phyloP scores from a whole-genome alignment of 2,797 vertebrate genomes.

The Gobio occitaniae region DNA sequence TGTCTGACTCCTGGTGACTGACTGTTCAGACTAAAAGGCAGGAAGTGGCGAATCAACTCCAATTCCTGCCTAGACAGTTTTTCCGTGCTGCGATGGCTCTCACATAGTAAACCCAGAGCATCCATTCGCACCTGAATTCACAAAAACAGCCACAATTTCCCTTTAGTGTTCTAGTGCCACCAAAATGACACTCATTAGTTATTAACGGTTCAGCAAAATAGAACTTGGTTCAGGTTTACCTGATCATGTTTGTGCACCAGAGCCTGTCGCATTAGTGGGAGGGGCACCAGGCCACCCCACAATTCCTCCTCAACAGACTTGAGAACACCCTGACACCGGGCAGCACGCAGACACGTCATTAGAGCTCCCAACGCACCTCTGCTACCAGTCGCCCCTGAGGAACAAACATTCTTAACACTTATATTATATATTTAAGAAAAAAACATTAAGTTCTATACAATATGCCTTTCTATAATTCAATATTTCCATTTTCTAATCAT shows the following conservation, averaged over 20 bases:
- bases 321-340: slow-evolving; percentile 88
- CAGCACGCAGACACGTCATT: slow-evolving; percentile 92
- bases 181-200: not conserved
- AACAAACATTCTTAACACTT: not conserved
- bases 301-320: slow-evolving; percentile 75
- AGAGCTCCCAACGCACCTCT: slow-evolving; percentile 90
- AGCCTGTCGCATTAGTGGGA: slow-evolving; percentile 82
- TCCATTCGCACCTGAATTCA: slow-evolving; percentile 88
- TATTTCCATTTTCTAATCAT: not conserved
- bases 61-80: slow-evolving; percentile 85
- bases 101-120: slow-evolving; percentile 91
- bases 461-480: not conserved
- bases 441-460: no score
- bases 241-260: slow-evolving; percentile 93
- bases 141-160: not conserved
- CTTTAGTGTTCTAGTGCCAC: not conserved
- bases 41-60: slow-evolving; percentile 85
- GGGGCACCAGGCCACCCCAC: slow-evolving; percentile 83
- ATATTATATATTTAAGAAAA: no score
- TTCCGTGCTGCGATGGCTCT: slow-evolving; percentile 93
- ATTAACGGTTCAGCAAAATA: not conserved
- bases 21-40: slow-evolving; percentile 88
- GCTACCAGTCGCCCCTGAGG: slow-evolving; percentile 70
- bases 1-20: slow-evolving; percentile 91
- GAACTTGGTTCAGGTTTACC: slow-evolving; percentile 70